Base-by-base conservation (phyloP, 2,888 invertebrate genomes). In the Stenodema calcarata region DNA sequence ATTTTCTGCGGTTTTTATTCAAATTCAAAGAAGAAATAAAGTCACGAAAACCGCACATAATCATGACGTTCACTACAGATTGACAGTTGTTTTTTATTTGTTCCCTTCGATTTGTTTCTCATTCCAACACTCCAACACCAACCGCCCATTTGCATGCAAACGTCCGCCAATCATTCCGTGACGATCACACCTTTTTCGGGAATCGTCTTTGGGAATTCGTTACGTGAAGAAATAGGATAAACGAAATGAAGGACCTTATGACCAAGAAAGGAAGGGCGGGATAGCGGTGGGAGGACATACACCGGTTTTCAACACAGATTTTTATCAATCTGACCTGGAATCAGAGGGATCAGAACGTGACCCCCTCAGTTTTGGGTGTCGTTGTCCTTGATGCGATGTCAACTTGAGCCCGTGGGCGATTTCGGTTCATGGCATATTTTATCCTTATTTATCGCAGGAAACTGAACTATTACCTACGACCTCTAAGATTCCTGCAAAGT, bases 291-390 rank as follows among this genome's bases (percentile, higher is more conserved):
- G 62, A 18, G 27, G 23, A 7, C 62, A 9, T 23, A 23, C 78
- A 44, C 44, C 78, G 78, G 78, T 78, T 78, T 23, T 23, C 23
- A 42, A 27, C 42, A 44, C 42, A 44, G 78, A 78, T 78, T 44
- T 23, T 18, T 3, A 78, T 78, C 78, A 78, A 44, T 78, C 42
- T 44, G 78, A 78, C 78, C 78, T 44, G 78, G 42, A 78, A 78
- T 78, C 78, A 23, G 41, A n/a, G 6, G 23, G 62, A 62, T 16
- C 41, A 78, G 18, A 78, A 78, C 44, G 78, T 44, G 44, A 78
- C 44, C 78, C 78, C 35, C 62, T 23, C 62, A 62, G 23, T 23
- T 62, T 27, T 62, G 27, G 62, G 23, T 23, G 62, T 62, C 23
- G 62, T 23, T 62, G 62, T 62, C 62, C 62, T 23, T 62, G 23